Percentiles rank a stretch among this genome's conserved stretches.
These are phyloP conservation scores for Melanotaenia parkinsoni DNA, from an alignment of 2,797 vertebrate genomes.

Conservation along the genomic window DNA sequence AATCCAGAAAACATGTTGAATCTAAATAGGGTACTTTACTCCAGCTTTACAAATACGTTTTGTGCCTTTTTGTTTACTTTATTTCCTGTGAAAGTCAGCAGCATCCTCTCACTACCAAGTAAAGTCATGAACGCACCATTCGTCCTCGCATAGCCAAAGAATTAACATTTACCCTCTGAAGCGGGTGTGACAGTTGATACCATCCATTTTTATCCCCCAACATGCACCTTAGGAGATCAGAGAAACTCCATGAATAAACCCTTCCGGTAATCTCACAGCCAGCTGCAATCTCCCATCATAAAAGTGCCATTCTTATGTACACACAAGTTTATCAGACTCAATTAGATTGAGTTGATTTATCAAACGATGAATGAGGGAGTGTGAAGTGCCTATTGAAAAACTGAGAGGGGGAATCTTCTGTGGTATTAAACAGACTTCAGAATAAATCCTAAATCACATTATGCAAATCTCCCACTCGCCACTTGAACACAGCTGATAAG, in stretches of 20 bases:
- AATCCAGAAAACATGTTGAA: neutral
- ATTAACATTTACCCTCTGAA: slow-evolving; percentile 16
- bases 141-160: slow-evolving; percentile 6
- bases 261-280: slow-evolving; percentile 36
- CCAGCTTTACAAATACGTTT: slow-evolving; percentile 3
- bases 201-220: slow-evolving; percentile 15
- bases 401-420: slow-evolving; percentile 61
- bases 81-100: neutral
- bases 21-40: slow-evolving; percentile 1
- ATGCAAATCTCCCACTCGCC: slow-evolving; percentile 74
- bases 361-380: slow-evolving; percentile 53
- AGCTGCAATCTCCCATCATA: slow-evolving; percentile 51
- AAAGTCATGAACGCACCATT: no score
- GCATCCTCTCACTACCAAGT: neutral
- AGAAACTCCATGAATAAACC: slow-evolving; percentile 51
- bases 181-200: slow-evolving; percentile 3
- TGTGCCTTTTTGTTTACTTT: neutral
- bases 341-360: slow-evolving; percentile 65
- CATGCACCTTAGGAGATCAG: slow-evolving; percentile 50
- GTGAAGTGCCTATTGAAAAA: slow-evolving; percentile 60
- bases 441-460: slow-evolving; percentile 75
- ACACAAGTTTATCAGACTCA: slow-evolving; percentile 60
- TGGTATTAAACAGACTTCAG: slow-evolving; percentile 67
- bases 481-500: slow-evolving; percentile 68
- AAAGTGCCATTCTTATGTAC: slow-evolving; percentile 51